Conservation (phyloP, 2,888 invertebrate species). For the Ophioninae sp. region DNA sequence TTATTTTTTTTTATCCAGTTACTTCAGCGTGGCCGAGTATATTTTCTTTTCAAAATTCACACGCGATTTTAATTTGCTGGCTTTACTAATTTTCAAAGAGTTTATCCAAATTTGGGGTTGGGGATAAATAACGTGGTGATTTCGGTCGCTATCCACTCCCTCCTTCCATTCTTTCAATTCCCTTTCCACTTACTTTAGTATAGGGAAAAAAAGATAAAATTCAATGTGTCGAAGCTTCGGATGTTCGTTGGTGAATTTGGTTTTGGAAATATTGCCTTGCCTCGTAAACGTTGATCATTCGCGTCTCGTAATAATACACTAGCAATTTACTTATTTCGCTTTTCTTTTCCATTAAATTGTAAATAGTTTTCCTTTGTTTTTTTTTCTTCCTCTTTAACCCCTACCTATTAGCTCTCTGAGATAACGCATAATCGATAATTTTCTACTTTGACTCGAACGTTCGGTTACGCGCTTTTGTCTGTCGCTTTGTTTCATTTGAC, state of each 20-base stretch:
- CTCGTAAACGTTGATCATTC: slow-evolving; percentile 68
- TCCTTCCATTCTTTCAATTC: slow-evolving; percentile 43
- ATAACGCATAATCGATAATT: slow-evolving; percentile 69
- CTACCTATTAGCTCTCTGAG: slow-evolving; percentile 55
- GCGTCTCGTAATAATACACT: slow-evolving; percentile 73
- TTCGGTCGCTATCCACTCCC: slow-evolving; percentile 39
- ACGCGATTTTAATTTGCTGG: too few relatives aligned
- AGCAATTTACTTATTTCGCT: slow-evolving; percentile 73
- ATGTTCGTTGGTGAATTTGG: background rate
- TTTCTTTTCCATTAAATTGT: slow-evolving; percentile 67
- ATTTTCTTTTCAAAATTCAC: too few relatives aligned
- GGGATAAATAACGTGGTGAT: background rate
- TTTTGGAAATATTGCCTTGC: slow-evolving; percentile 74
- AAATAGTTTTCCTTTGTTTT: slow-evolving; percentile 53
- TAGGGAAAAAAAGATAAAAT: slow-evolving; percentile 15
- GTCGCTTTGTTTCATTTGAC: slow-evolving; percentile 56
- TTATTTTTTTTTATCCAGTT: too few relatives aligned
- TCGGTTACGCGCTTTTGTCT: slow-evolving; percentile 54
- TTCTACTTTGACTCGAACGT: slow-evolving; percentile 59
- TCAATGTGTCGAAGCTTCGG: slow-evolving; percentile 38
- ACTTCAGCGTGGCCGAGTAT: too few relatives aligned
- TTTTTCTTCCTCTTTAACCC: slow-evolving; percentile 13
- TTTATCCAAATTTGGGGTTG: background rate
- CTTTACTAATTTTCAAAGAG: too few relatives aligned
- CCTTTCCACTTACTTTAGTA: slow-evolving; percentile 26